Base-by-base conservation (phyloP, 1,140 invertebrate species). In the Leptinotarsa defecta region DNA sequence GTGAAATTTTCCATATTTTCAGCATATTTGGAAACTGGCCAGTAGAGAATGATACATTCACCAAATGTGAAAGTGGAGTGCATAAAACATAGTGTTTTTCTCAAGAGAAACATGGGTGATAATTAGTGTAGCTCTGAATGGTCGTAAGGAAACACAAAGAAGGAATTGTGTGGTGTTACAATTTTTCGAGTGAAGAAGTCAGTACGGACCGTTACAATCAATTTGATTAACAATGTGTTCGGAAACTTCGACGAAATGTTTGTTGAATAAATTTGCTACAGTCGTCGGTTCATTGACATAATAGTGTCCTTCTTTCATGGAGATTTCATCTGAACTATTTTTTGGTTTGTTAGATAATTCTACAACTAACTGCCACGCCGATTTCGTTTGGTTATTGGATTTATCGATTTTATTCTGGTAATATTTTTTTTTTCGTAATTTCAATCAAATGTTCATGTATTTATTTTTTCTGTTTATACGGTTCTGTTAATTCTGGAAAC, bases 341-440 rank as follows among this genome's bases (percentile, higher is more conserved):
- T 70, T 70, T 70, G 43, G 4, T 70, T 68, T 68, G 13, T 68
- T 68, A 15, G 19, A 63, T 72, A 72, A 19, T 72, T 63, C 19
- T 19, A 4, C 71, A 63, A 64, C 20, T 0, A 62, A 15, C 19
- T 62, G 57, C 11, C 57, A 61, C 11, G 57, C 57, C 57, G 57
- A 61, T 19, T 61, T 61, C 19, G 13, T 62, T 62, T 5, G 13
- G 19, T 62, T 15, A 13, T 62, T 13, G 13, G 57, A 20, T 15
- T 62, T 15, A 62, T 62, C 19, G 57, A 62, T 62, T 62, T 62
- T 15, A 62, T 62, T 62, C 19, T 15, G 13, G 1, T n/a, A 62
- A 62, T 62, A 62, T 20, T 62, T 11, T 62, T 1, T 1, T 62
- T 62, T 6, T 62, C 19, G 13, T 62, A n/a, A 1, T 62, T n/a